phyloP scores from a whole-genome alignment of 2,113 vertebrate genomes.

The Porphyrio hochstetteri region DNA sequence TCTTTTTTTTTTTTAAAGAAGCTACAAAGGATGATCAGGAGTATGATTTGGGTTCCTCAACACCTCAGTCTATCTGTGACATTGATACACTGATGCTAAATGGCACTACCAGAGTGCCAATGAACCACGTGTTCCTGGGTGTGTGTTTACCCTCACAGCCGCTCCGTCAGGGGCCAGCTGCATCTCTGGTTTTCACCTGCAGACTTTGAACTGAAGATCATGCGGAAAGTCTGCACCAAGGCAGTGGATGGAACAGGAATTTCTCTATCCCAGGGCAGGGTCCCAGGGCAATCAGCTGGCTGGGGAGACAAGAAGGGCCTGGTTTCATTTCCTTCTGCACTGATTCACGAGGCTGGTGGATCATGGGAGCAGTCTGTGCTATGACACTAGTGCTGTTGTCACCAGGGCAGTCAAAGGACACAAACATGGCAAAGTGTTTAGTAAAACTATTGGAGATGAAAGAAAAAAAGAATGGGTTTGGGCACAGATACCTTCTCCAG shows the following conservation, averaged over 20 bases:
- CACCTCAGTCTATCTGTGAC: not conserved
- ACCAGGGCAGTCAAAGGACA: not conserved
- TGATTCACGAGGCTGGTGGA: not conserved
- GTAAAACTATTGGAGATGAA: not conserved
- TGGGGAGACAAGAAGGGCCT: not conserved
- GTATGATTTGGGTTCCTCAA: not conserved
- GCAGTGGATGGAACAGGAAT: not conserved
- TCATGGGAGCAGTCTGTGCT: not conserved
- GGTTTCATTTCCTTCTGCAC: not conserved
- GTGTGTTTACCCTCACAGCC: not conserved
- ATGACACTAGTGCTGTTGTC: not conserved
- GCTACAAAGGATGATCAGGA: not conserved
- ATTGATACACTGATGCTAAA: not conserved
- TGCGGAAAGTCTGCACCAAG: not conserved
- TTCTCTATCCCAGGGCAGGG: not conserved
- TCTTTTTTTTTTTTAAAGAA: not conserved
- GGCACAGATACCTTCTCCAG: not conserved
- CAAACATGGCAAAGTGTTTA: not conserved
- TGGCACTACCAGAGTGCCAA: not conserved
- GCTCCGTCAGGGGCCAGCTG: too few species aligned
- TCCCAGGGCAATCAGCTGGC: not conserved
- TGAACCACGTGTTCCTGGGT: rapidly evolving
- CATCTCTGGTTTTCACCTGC: not conserved
- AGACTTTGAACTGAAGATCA: not conserved
- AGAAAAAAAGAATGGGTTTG: not conserved